Evolutionary conservation across 2,113 vertebrate genomes (phyloP).

Genomic region (Nyctereutes procyonoides): DNA sequence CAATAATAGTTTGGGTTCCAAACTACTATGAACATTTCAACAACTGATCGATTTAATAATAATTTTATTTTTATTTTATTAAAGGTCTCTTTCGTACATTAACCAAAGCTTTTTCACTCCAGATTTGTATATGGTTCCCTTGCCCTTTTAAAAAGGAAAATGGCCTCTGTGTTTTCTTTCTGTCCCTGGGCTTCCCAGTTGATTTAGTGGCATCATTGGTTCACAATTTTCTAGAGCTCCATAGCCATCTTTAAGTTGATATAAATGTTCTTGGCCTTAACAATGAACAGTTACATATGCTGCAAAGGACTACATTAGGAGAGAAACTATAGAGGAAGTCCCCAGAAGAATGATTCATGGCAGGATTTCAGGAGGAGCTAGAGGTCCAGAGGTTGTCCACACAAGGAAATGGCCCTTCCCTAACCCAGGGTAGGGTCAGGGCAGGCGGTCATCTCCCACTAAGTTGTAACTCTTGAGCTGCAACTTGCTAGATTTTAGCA

Average conservation of each 20-base stretch:
- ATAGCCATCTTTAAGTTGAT: not conserved
- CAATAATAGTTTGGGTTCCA: not conserved
- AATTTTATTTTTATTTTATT: not conserved
- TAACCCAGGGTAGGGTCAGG: not conserved
- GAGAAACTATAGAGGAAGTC: not conserved
- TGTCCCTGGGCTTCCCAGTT: not conserved
- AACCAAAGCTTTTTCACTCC: constrained; percentile 29
- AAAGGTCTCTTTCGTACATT: not conserved
- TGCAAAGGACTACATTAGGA: not conserved
- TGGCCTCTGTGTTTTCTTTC: not conserved
- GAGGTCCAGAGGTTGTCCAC: not conserved
- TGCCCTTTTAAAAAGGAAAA: constrained; percentile 18
- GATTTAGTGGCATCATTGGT: not conserved
- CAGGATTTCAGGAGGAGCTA: not conserved
- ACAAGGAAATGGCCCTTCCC: not conserved
- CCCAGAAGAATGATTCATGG: not conserved
- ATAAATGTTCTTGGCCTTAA: not conserved
- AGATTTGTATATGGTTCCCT: not conserved
- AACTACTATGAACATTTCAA: not conserved
- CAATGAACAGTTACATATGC: not conserved
- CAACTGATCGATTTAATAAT: not conserved
- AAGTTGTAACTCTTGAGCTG: not conserved
- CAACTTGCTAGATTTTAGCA: not conserved
- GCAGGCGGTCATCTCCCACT: not conserved
- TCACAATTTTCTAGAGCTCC: not conserved